Percentiles rank a stretch among this genome's conserved stretches.
phyloP scores from a whole-genome alignment of 2,113 vertebrate genomes.

The Pseudorhombus dupliciocellatus region DNA sequence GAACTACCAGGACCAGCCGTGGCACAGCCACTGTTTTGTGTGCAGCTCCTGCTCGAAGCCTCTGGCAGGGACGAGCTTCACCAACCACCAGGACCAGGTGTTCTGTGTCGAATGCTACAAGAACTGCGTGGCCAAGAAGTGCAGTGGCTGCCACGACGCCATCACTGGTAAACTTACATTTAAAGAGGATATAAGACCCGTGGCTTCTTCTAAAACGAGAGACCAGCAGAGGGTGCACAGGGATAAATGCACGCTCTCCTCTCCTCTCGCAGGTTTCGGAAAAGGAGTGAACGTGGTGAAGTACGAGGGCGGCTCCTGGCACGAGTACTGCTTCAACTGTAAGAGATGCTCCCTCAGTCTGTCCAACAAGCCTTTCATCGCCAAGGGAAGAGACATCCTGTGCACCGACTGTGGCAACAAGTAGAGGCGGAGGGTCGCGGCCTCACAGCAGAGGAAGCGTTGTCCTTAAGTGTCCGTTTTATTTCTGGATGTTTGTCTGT shows the following conservation, averaged over 20 bases:
- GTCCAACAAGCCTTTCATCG: slow-evolving; percentile 92
- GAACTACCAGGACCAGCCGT: slow-evolving; percentile 96
- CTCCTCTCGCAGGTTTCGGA: slow-evolving; percentile 81
- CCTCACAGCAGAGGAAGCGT: neutral
- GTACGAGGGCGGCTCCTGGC: slow-evolving; percentile 94
- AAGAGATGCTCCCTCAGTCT: slow-evolving; percentile 91
- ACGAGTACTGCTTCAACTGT: slow-evolving; percentile 98
- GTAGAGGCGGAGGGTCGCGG: slow-evolving; percentile 62
- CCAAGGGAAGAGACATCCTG: slow-evolving; percentile 87
- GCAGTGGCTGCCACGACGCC: slow-evolving; percentile 90
- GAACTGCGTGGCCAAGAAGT: slow-evolving; percentile 94
- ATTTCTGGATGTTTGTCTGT: neutral
- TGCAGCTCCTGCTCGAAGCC: slow-evolving; percentile 91
- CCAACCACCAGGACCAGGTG: slow-evolving; percentile 89
- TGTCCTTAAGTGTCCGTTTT: neutral
- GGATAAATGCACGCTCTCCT: neutral
- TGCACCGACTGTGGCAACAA: slow-evolving; percentile 92
- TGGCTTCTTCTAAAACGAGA: neutral
- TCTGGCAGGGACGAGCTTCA: slow-evolving; percentile 91
- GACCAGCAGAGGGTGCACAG: too few relatives aligned
- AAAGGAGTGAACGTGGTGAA: slow-evolving; percentile 96
- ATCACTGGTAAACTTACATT: slow-evolving; percentile 86
- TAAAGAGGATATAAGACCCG: neutral
- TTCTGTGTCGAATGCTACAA: slow-evolving; percentile 98
- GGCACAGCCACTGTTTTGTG: slow-evolving; percentile 94